Base-by-base conservation (phyloP, 1,140 invertebrate species). In the Dreissena polymorpha region DNA sequence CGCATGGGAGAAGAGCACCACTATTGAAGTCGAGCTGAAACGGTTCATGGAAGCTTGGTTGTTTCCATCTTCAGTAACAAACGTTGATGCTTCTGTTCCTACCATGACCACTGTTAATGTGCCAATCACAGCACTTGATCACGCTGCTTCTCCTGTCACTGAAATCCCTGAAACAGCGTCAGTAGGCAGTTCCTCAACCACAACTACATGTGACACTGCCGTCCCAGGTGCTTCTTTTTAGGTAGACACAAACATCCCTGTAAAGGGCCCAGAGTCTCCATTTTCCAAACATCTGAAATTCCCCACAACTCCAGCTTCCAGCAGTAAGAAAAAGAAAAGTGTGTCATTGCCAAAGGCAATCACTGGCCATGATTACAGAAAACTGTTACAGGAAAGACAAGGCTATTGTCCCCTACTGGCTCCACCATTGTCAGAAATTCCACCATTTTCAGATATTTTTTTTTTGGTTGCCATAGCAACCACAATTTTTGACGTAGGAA, bases 1-100 rank as follows among this genome's bases (percentile, higher is more conserved):
- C 3, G 77, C 77, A 10, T 79, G 68, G 68, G 57, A 70, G 18
- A 55, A 49, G 29, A 79, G 67, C 21, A 79, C 77, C 23, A 78
- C 64, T 12, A n/a, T 70, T 8, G 76, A 78, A 21, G 64, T 21
- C 21, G 67, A 39, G 13, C 12, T 78, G 25, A 69, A 69, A 29
- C 64, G 55, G 27, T 69, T 78, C 39, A n/a, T 27, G n/a, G 25
- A 78, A 49, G 67, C 76, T 27, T 64, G 76, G 13, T 60, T 69
- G 10, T 78, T 69, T 39, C 76, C 65, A 51, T 51, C 0, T 57
- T 10, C 53, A 25, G 12, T n/a, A 25, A 12, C 70, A n/a, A 50
- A 25, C 21, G 57, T 12, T 16, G 53, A 27, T 25, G 51, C 21
- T n/a, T 13, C 50, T 16, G 14, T 25, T 51, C 25, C n/a, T 10